These are phyloP conservation scores for Luehdorfia chinensis DNA, from an alignment of 1,140 invertebrate species.

Conservation along the genomic window DNA sequence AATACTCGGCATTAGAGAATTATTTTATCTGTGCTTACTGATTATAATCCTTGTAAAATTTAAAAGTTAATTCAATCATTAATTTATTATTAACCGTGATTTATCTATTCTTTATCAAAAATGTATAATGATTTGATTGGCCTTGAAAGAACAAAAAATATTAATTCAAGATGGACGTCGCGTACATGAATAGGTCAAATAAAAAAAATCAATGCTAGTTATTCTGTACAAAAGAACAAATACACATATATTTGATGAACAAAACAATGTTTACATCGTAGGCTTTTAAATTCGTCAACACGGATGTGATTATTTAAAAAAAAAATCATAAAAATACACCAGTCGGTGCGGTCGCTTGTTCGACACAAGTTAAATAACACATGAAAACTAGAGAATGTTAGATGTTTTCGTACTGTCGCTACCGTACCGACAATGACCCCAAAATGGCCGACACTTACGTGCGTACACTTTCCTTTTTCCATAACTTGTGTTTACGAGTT, in stretches of 20 bases:
- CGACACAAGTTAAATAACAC: background rate
- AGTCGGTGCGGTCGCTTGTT: background rate
- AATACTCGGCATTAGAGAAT: too few species aligned
- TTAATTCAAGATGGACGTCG: conserved; percentile 14
- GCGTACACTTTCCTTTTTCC: conserved; percentile 15
- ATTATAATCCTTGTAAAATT: too few species aligned
- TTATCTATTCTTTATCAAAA: conserved; percentile 11
- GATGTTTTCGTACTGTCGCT: background rate
- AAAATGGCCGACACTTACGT: conserved; percentile 10
- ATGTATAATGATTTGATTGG: conserved; percentile 6
- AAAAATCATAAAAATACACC: background rate
- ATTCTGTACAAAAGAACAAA: conserved; percentile 11
- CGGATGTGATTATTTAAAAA: background rate
- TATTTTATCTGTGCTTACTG: too few species aligned
- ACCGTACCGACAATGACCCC: conserved; percentile 11
- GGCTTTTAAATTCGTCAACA: conserved; percentile 1
- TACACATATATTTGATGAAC: conserved; percentile 13
- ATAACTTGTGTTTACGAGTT: conserved; percentile 17
- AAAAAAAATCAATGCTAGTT: conserved; percentile 15
- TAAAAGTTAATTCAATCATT: background rate
- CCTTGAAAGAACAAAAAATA: conserved; percentile 7
- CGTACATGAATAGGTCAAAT: conserved; percentile 12
- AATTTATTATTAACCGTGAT: conserved; percentile 2
- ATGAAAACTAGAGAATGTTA: background rate
- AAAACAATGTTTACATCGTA: conserved; percentile 6